A percentile compares a stretch with the other conserved stretches of the same genome.
phyloP scores from a whole-genome alignment of 2,797 vertebrate genomes.

The Macropus fuliginosus region DNA sequence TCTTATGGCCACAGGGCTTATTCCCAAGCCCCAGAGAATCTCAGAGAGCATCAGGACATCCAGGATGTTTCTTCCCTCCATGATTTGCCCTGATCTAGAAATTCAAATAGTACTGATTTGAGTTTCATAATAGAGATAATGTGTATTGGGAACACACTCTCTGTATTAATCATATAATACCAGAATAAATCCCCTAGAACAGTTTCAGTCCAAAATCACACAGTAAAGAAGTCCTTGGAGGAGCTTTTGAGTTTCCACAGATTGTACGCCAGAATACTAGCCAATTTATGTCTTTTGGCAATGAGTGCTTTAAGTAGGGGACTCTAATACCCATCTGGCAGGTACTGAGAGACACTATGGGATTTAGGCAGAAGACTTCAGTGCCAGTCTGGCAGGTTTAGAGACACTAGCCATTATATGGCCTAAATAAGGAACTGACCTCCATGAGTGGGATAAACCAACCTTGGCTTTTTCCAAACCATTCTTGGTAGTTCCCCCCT shows the following conservation, averaged over 20 bases:
- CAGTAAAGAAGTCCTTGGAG: constrained; percentile 26
- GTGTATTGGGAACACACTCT: constrained; percentile 49
- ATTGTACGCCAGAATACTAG: constrained; percentile 10
- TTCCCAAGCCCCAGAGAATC: background rate
- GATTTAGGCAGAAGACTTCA: background rate
- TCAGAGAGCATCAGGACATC: constrained; percentile 18
- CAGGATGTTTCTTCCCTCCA: constrained; percentile 1
- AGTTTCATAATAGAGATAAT: constrained; percentile 36
- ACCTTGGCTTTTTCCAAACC: constrained; percentile 4
- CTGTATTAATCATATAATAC: constrained; percentile 13
- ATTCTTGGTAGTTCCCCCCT: background rate
- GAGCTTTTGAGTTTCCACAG: constrained; percentile 18
- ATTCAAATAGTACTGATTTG: constrained; percentile 40
- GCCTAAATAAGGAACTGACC: constrained; percentile 25
- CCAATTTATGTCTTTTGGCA: background rate
- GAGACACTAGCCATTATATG: background rate
- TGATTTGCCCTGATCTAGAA: background rate
- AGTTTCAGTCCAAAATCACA: constrained; percentile 38
- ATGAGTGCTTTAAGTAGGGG: background rate
- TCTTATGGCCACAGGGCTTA: background rate
- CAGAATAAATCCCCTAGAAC: constrained; percentile 32
- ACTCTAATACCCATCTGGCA: background rate
- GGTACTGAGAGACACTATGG: background rate
- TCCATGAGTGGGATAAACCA: background rate
- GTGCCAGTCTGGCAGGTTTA: background rate